Conservation (phyloP, 2,888 invertebrate genomes). For the Mesorhabditis sp. region DNA sequence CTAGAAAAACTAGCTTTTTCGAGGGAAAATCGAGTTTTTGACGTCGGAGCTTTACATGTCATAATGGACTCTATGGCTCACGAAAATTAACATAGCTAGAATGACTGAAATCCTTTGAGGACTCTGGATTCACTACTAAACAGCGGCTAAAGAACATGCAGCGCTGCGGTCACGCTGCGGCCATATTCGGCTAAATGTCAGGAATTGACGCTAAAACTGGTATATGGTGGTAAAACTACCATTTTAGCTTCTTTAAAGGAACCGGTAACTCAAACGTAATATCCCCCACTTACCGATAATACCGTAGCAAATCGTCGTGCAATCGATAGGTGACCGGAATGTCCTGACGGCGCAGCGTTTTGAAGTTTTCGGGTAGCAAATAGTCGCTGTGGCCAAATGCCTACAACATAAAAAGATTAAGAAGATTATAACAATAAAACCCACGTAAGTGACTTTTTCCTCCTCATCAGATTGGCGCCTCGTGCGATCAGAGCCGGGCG, state of each 20-base stretch:
- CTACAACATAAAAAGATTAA: constrained; percentile 12
- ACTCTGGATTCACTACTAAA: too few relatives aligned
- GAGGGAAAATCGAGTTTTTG: too few relatives aligned
- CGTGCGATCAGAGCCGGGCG: not conserved
- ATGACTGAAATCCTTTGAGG: too few relatives aligned
- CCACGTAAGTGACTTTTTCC: not conserved
- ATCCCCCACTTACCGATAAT: constrained; percentile 28
- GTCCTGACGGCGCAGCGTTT: constrained; percentile 44
- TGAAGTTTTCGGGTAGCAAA: constrained; percentile 50
- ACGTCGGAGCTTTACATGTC: too few relatives aligned
- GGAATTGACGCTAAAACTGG: constrained; percentile 7
- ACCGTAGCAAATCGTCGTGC: constrained; percentile 53
- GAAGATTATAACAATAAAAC: not conserved
- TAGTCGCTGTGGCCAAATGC: constrained; percentile 48
- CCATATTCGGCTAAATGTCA: too few relatives aligned
- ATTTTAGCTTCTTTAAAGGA: too few relatives aligned
- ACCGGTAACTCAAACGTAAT: too few relatives aligned
- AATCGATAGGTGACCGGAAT: constrained; percentile 55
- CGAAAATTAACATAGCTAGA: too few relatives aligned
- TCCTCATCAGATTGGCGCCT: constrained; percentile 3
- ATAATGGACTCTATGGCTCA: too few relatives aligned
- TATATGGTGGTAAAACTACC: not conserved
- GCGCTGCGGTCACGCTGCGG: too few relatives aligned
- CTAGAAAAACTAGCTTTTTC: too few relatives aligned
- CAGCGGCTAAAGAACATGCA: too few relatives aligned